Evolutionary conservation across 2,113 vertebrate genomes (phyloP).

Genomic region (Gopherus evgoodei): DNA sequence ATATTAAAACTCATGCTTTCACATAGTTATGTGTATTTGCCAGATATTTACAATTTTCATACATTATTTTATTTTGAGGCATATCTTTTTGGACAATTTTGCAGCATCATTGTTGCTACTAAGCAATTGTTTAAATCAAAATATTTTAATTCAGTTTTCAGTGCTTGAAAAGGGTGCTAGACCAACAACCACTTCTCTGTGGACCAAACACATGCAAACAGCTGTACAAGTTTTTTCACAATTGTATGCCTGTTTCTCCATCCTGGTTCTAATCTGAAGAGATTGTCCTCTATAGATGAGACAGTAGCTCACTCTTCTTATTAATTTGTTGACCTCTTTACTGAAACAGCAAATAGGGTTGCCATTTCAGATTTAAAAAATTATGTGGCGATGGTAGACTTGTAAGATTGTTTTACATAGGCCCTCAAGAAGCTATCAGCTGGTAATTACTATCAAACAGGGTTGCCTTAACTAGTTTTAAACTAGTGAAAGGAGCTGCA

Average conservation of each 20-base stretch:
- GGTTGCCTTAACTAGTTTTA: fast-evolving
- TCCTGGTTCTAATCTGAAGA: background rate
- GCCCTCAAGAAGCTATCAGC: background rate
- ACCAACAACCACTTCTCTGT: background rate
- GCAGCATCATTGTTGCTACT: background rate
- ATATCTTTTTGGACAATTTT: fast-evolving
- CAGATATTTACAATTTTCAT: background rate
- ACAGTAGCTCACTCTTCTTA: fast-evolving
- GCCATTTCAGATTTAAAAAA: fast-evolving
- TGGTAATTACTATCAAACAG: fast-evolving
- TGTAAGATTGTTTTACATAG: fast-evolving
- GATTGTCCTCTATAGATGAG: fast-evolving
- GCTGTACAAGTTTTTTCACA: background rate
- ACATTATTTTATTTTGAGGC: background rate
- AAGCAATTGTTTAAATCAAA: background rate
- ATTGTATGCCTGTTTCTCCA: background rate
- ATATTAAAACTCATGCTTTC: background rate
- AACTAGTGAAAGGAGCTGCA: fast-evolving
- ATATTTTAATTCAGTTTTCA: background rate
- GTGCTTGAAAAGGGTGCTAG: background rate
- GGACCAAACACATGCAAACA: background rate
- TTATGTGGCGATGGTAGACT: fast-evolving
- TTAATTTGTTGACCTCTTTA: fast-evolving
- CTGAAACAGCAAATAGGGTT: fast-evolving
- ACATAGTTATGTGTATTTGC: background rate